Conservation (phyloP, 2,797 vertebrate genomes). For the Dryobates pubescens region DNA sequence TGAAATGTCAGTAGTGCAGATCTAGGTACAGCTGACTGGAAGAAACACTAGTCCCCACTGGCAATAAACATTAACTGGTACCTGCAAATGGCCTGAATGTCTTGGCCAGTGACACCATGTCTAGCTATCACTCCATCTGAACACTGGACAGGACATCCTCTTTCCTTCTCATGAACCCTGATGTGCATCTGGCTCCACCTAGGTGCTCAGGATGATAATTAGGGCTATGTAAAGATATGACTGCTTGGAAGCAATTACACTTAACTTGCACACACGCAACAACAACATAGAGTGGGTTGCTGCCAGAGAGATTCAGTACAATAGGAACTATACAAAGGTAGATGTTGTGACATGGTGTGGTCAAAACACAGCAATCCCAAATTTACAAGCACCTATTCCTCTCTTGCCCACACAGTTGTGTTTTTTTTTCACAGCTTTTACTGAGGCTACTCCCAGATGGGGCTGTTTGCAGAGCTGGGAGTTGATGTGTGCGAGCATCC, state of each 20-base stretch:
- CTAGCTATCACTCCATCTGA: fast-evolving
- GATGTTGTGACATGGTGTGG: background rate
- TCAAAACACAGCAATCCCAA: background rate
- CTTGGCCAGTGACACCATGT: background rate
- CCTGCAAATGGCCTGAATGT: background rate
- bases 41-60: background rate
- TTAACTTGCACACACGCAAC: background rate
- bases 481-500: fast-evolving
- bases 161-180: fast-evolving
- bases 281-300: background rate
- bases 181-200: background rate
- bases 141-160: background rate
- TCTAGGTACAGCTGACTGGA: background rate
- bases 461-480: background rate
- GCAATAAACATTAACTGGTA: background rate
- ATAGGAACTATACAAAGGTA: background rate
- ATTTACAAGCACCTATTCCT: background rate
- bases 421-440: background rate
- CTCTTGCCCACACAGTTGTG: background rate
- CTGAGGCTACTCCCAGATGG: background rate
- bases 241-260: background rate
- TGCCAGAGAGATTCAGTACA: background rate
- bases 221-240: background rate
- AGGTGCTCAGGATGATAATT: background rate
- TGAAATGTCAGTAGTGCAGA: background rate